Evolutionary conservation across 2,888 invertebrate genomes (phyloP).

Genomic region (Diogma glabrata): DNA sequence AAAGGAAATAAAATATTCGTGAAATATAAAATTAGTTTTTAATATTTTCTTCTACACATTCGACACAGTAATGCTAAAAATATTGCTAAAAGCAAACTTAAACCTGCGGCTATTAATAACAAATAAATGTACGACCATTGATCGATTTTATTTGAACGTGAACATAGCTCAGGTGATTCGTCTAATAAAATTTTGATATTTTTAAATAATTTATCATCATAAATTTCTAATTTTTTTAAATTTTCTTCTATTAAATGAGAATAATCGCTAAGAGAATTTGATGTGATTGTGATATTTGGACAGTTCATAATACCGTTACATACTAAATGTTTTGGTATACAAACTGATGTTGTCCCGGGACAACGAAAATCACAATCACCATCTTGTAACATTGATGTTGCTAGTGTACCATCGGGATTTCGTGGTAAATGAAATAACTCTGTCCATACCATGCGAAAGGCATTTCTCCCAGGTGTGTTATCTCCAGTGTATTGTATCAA

Average conservation of each 20-base stretch:
- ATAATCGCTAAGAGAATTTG: conserved; percentile 23
- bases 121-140: conserved; percentile 31
- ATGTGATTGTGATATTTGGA: conserved; percentile 51
- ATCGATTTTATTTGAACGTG: conserved; percentile 38
- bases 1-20: too few relatives aligned
- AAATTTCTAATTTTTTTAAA: conserved; percentile 42
- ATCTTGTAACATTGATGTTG: conserved; percentile 64
- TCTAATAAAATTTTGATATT: conserved; percentile 50
- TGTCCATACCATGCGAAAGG: conserved; percentile 84
- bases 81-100: conserved; percentile 30
- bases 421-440: conserved; percentile 76
- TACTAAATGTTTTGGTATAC: conserved; percentile 70
- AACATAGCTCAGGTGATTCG: conserved; percentile 64
- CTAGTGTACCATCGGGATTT: conserved; percentile 67
- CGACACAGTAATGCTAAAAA: conserved; percentile 32
- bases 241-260: conserved; percentile 47
- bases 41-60: conserved; percentile 20
- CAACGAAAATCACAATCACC: conserved; percentile 76
- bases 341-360: conserved; percentile 70
- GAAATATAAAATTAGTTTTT: too few relatives aligned
- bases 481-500: conserved; percentile 63
- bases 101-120: conserved; percentile 29
- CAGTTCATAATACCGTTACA: conserved; percentile 85
- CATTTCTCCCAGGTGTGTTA: conserved; percentile 68
- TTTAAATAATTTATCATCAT: conserved; percentile 38